Evolutionary conservation across 2,113 vertebrate species (phyloP).

Genomic region (Rhinopomastus cyanomelas): DNA sequence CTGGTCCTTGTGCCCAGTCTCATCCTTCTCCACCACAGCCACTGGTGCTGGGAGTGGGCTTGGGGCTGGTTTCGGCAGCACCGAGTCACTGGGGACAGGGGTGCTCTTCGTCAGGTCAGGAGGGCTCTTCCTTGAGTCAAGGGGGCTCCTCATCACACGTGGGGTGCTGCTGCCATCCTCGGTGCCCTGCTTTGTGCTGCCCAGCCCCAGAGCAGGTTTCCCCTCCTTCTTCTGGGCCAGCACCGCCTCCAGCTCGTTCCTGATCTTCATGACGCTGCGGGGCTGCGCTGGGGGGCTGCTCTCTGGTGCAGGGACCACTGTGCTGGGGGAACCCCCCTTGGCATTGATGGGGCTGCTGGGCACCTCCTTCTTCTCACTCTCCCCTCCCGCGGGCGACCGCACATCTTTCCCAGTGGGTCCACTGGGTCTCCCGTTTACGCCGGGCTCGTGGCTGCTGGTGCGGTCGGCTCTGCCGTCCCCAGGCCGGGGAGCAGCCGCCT

Average conservation of each 20-base stretch:
- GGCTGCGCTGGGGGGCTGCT: neutral
- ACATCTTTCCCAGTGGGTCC: neutral
- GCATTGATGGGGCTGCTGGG: neutral
- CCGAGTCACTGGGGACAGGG: neutral
- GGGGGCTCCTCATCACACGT: neutral
- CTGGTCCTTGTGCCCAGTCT: neutral
- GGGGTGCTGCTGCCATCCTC: conserved; percentile 30
- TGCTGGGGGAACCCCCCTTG: neutral
- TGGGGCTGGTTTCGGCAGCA: neutral
- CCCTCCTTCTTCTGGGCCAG: conserved; percentile 68
- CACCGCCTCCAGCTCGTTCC: conserved; percentile 74
- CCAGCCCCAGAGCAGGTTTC: neutral
- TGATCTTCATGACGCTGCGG: conserved; percentile 68
- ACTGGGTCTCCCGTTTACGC: neutral
- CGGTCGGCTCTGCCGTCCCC: fast-evolving
- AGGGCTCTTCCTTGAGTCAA: neutral
- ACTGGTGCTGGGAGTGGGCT: neutral
- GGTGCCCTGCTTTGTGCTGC: conserved; percentile 42
- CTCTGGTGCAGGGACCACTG: neutral
- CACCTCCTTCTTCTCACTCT: conserved; percentile 15
- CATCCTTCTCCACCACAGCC: neutral
- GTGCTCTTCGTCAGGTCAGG: neutral
- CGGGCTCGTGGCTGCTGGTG: neutral
- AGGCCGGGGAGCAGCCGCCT: neutral
- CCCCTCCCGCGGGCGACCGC: neutral